Conservation (phyloP, 2,113 vertebrate species). For the Gymnogyps californianus region DNA sequence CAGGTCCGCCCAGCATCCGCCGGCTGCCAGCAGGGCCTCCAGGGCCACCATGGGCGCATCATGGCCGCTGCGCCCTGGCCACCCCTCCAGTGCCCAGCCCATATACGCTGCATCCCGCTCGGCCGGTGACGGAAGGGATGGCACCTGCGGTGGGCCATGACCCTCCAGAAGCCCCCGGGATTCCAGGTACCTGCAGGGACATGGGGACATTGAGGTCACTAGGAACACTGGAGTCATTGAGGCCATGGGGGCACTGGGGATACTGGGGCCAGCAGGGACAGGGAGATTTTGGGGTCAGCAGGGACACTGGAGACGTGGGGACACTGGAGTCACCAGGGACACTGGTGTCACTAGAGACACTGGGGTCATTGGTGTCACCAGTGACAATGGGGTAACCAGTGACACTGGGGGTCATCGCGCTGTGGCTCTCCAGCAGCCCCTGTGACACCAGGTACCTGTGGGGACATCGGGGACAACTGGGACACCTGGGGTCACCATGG, state of each 20-base stretch:
- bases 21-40: constrained; percentile 76
- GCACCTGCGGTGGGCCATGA: constrained; percentile 63
- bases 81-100: constrained; percentile 77
- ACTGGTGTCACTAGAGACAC: background rate
- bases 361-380: background rate
- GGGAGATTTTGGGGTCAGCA: background rate
- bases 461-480: background rate
- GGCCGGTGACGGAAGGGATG: constrained; percentile 56
- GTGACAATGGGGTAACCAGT: background rate
- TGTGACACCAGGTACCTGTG: background rate
- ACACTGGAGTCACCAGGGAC: too few species aligned
- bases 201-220: background rate
- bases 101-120: constrained; percentile 77
- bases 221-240: background rate
- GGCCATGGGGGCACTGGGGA: background rate
- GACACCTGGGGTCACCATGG: background rate
- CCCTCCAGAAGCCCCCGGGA: constrained; percentile 72
- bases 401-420: background rate
- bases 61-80: constrained; percentile 82
- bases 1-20: constrained; percentile 76
- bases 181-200: constrained; percentile 75
- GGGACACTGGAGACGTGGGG: background rate
- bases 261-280: too few species aligned
- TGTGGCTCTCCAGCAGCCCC: background rate
- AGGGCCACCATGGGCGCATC: constrained; percentile 86